A percentile compares a stretch with the other conserved stretches of the same genome.
Evolutionary conservation across 1,140 invertebrate genomes (phyloP).

Genomic region (Nilaparvata lugens): DNA sequence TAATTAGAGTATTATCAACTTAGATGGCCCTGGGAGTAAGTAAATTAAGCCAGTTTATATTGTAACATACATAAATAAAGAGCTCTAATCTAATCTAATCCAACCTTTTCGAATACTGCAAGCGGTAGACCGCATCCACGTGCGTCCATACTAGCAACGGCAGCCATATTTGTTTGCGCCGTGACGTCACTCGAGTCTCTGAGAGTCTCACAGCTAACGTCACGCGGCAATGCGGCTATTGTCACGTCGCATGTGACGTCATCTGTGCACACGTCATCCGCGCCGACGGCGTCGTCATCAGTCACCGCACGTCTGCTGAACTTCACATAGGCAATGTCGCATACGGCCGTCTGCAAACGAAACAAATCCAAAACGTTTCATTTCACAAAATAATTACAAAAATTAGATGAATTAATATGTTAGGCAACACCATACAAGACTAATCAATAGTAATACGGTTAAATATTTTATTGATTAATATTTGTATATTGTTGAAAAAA

Average conservation of each 20-base stretch:
- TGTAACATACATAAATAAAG: too few relatives aligned
- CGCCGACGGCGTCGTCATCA: not conserved
- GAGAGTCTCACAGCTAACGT: conserved; percentile 49
- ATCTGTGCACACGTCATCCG: not conserved
- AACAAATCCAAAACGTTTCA: not conserved
- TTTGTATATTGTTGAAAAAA: too few relatives aligned
- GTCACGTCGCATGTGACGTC: not conserved
- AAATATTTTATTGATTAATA: too few relatives aligned
- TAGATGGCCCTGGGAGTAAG: too few relatives aligned
- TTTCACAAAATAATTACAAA: not conserved
- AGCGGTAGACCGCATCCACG: conserved; percentile 75
- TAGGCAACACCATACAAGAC: too few relatives aligned
- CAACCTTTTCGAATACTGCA: conserved; percentile 74
- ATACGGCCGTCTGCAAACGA: not conserved
- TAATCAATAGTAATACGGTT: too few relatives aligned
- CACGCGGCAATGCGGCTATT: conserved; percentile 38
- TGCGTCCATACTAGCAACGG: conserved; percentile 36
- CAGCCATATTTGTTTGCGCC: conserved; percentile 39
- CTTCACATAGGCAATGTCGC: not conserved
- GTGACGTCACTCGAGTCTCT: conserved; percentile 46
- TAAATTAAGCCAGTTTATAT: too few relatives aligned
- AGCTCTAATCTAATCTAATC: conserved; percentile 9
- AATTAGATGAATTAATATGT: too few relatives aligned
- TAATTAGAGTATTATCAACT: too few relatives aligned
- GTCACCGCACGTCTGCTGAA: not conserved